A percentile compares a stretch with the other conserved stretches of the same genome.
Evolutionary conservation across 92 coral and sea anemone genomes (phyloP).

Genomic region (Diadumene lineata): DNA sequence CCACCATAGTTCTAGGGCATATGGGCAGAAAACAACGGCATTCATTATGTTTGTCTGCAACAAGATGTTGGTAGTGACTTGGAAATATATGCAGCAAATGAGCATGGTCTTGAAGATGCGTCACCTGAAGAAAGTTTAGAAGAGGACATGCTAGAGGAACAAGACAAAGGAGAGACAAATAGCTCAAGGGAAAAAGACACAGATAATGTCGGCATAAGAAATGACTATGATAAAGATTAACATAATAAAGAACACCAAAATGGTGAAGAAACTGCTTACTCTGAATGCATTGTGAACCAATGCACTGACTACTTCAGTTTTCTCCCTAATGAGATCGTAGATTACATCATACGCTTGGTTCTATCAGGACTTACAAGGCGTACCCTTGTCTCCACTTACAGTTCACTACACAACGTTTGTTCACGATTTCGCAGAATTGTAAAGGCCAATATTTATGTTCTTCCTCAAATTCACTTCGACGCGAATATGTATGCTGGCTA

Average conservation of each 20-base stretch:
- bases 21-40: slow-evolving; percentile 17
- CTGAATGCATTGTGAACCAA: neutral
- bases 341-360: slow-evolving; percentile 18
- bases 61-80: neutral
- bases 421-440: slow-evolving; percentile 33
- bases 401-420: slow-evolving; percentile 25
- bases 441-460: neutral
- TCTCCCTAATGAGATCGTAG: slow-evolving; percentile 32
- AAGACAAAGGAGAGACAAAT: too few species aligned
- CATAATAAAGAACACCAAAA: neutral
- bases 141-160: neutral
- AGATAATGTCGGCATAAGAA: neutral
- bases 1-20: slow-evolving; percentile 19
- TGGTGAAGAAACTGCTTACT: neutral
- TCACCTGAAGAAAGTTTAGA: neutral
- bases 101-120: neutral
- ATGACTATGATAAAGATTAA: neutral
- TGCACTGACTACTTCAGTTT: neutral
- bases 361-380: slow-evolving; percentile 28
- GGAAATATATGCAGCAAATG: neutral
- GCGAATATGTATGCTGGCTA: slow-evolving; percentile 35
- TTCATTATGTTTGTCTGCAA: slow-evolving; percentile 24
- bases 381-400: slow-evolving; percentile 15
- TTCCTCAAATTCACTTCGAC: slow-evolving; percentile 36
- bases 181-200: neutral